Conservation (phyloP, 2,797 vertebrate species). For the Ara ararauna region DNA sequence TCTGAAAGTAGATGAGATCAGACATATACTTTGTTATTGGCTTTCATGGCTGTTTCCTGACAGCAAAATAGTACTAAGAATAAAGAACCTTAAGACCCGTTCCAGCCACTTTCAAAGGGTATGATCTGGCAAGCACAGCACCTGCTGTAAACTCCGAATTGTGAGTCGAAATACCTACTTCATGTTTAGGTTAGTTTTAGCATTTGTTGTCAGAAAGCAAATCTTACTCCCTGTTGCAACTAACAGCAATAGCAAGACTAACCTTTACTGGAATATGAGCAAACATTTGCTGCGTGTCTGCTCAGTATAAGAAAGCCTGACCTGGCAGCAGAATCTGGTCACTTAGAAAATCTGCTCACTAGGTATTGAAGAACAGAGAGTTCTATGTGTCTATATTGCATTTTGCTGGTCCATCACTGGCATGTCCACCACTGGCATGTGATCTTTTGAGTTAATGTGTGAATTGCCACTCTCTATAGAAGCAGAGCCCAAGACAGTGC, state of each 20-base stretch:
- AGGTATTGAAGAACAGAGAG: fast-evolving
- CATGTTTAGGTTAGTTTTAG: background rate
- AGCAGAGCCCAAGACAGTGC: background rate
- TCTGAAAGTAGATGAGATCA: slow-evolving; percentile 64
- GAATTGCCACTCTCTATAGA: background rate
- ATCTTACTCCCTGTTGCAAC: background rate
- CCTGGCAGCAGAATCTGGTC: background rate
- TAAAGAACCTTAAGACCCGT: slow-evolving; percentile 40
- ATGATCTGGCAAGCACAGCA: slow-evolving; percentile 19
- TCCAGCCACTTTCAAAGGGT: slow-evolving; percentile 25
- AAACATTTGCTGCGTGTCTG: background rate
- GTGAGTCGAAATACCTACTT: background rate
- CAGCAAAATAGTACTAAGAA: slow-evolving; percentile 45
- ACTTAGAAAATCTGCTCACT: background rate
- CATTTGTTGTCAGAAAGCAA: fast-evolving
- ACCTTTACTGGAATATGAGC: background rate
- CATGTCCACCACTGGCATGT: fast-evolving
- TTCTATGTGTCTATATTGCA: fast-evolving
- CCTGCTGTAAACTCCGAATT: background rate
- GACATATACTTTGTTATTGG: slow-evolving; percentile 29
- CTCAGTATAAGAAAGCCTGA: background rate
- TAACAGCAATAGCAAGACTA: background rate
- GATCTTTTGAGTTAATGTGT: background rate
- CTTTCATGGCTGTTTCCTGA: slow-evolving; percentile 43
- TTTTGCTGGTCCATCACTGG: background rate